A percentile compares a stretch with the other conserved stretches of the same genome.
Conservation (phyloP, 2,888 invertebrate species). For the Pristionchus maxplancki region DNA sequence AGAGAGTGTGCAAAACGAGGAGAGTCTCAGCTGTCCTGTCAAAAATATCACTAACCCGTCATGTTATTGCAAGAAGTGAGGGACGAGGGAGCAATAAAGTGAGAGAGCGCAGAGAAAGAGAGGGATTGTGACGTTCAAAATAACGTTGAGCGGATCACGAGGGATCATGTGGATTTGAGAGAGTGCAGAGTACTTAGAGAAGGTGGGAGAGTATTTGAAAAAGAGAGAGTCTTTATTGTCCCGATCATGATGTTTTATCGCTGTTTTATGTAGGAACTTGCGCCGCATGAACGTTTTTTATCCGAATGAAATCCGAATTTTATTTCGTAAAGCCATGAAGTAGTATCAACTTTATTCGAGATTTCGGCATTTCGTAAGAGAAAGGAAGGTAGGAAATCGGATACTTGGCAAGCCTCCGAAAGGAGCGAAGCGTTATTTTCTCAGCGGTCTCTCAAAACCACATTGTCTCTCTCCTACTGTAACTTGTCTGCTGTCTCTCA, state of each 20-base stretch:
- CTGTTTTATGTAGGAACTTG: background rate
- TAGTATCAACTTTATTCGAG: background rate
- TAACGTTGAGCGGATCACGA: conserved; percentile 52
- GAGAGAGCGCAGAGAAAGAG: conserved; percentile 47
- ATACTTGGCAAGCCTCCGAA: background rate
- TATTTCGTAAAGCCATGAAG: background rate
- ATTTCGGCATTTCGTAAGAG: background rate
- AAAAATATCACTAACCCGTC: background rate
- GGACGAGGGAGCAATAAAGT: conserved; percentile 40
- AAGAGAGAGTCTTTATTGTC: background rate
- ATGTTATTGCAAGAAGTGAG: conserved; percentile 6
- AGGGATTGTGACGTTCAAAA: conserved; percentile 16
- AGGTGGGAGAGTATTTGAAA: background rate
- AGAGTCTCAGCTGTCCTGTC: background rate
- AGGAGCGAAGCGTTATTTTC: background rate
- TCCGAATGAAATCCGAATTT: background rate
- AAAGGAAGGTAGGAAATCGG: background rate
- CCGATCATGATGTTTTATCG: conserved; percentile 13
- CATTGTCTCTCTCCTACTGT: background rate
- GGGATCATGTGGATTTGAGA: conserved; percentile 42
- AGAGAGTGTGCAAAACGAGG: background rate
- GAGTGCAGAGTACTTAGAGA: conserved; percentile 49
- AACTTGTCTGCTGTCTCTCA: background rate
- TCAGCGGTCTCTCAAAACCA: background rate
- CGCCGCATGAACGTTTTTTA: background rate